Percentiles rank a stretch among this genome's conserved stretches.
Evolutionary conservation across 1,140 invertebrate species (phyloP).

Genomic region (Cyrtorhinus lividipennis): DNA sequence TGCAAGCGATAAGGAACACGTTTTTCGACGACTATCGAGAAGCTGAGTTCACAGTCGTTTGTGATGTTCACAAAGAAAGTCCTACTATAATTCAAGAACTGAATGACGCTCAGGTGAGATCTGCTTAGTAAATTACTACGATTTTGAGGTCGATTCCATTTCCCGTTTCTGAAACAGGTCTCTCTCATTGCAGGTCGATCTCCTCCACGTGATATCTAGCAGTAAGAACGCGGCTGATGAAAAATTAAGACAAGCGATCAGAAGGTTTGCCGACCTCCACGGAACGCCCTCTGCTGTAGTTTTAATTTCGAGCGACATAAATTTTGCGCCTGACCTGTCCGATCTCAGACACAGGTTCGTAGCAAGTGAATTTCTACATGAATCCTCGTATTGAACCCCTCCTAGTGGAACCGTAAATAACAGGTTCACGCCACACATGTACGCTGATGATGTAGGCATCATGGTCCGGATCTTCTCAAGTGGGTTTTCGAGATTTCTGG

Average conservation of each 20-base stretch:
- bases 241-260: constrained; percentile 68
- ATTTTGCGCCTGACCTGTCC: constrained; percentile 73
- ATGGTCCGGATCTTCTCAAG: too few relatives aligned
- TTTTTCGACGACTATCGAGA: constrained; percentile 64
- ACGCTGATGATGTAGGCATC: too few relatives aligned
- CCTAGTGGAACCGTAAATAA: too few relatives aligned
- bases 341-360: constrained; percentile 57
- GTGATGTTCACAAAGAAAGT: constrained; percentile 58
- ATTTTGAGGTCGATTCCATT: too few relatives aligned
- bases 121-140: too few relatives aligned
- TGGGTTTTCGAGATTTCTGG: too few relatives aligned
- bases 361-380: too few relatives aligned
- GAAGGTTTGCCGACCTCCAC: constrained; percentile 69
- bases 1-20: constrained; percentile 57
- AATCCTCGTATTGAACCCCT: too few relatives aligned
- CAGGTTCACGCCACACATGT: too few relatives aligned
- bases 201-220: constrained; percentile 68
- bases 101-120: constrained; percentile 67
- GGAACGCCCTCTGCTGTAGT: constrained; percentile 56
- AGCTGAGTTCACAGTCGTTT: constrained; percentile 65
- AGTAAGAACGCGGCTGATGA: constrained; percentile 86
- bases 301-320: constrained; percentile 75
- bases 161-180: too few relatives aligned
- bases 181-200: constrained; percentile 47
- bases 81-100: constrained; percentile 63